Base-by-base conservation (phyloP, 2,113 vertebrate genomes). In the Eubucco bourcierii region DNA sequence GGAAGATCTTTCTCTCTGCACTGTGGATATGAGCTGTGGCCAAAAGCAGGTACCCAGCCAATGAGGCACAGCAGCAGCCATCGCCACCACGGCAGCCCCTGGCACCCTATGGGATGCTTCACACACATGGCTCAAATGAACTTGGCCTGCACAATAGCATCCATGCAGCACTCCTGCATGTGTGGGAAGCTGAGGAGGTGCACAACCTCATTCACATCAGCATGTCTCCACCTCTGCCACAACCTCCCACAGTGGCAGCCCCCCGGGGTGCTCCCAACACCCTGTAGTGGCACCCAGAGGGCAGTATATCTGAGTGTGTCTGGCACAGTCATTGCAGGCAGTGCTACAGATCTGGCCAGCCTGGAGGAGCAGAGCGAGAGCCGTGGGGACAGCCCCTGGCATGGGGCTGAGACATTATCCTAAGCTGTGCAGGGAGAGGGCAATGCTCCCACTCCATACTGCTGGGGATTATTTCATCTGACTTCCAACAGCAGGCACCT, bases 171-270 rank as follows among this genome's bases (percentile, higher is more conserved):
- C 34, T 80, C 59, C 16, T 41, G 52, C 56, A 2, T 6, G 34
- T 0, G 0, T 5, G 3, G 76, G 31, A 46, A 6, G 2, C 23
- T 0, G 0, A 83, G 15, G 19, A 21, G 18, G 19, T 76, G 55
- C 60, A 67, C 0, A 0, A 20, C 7, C 12, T 33, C 31, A 1
- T 59, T 37, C 14, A 2, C 4, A 6, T 3, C 7, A 3, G 28
- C 65, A 8, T 31, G 20, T 52, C 28, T 70, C 47, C 55, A 3
- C 5, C 2, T 23, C 71, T 66, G 21, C 46, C n/a, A 27, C 46
- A 76, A n/a, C 14, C 25, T 81, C 58, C 44, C 23, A 6, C 63
- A 47, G 34, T 0, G 10, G 16, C 60, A 77, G n/a, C 61, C 50
- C 25, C 12, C 29, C 8, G 6, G 7, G 10, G 17, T 53, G 66